A percentile compares a stretch with the other conserved stretches of the same genome.
phyloP scores from a whole-genome alignment of 1,140 invertebrate species.

The Neocloeon triangulifer region DNA sequence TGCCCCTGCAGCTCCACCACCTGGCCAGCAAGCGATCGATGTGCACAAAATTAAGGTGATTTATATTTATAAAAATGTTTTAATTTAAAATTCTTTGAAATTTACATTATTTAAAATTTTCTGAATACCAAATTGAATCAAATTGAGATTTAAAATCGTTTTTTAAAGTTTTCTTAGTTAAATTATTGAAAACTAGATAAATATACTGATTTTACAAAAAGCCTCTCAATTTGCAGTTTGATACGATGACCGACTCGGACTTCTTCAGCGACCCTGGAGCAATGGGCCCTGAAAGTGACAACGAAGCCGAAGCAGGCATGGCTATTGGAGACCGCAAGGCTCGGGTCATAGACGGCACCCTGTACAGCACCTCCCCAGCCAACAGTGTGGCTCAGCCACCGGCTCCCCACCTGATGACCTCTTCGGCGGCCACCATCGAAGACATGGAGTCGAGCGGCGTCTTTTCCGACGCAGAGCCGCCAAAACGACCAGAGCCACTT shows the following conservation, averaged over 20 bases:
- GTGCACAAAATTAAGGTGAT: slow-evolving; percentile 2
- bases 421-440: slow-evolving; percentile 26
- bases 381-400: slow-evolving; percentile 16
- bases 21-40: background rate
- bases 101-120: too few relatives aligned
- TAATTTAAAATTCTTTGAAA: too few relatives aligned
- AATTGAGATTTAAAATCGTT: too few relatives aligned
- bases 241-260: slow-evolving; percentile 73
- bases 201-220: too few relatives aligned
- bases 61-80: too few relatives aligned
- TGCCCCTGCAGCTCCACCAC: background rate
- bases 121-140: too few relatives aligned
- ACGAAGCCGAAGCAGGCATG: slow-evolving; percentile 41
- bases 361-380: slow-evolving; percentile 35
- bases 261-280: slow-evolving; percentile 34
- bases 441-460: slow-evolving; percentile 70
- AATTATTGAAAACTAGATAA: too few relatives aligned
- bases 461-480: slow-evolving; percentile 56
- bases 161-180: too few relatives aligned
- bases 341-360: slow-evolving; percentile 60
- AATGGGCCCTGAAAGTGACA: slow-evolving; percentile 43
- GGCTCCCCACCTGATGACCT: slow-evolving; percentile 9
- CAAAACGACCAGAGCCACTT: slow-evolving; percentile 1
- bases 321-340: slow-evolving; percentile 35
- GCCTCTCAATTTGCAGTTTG: too few relatives aligned